Percentiles rank a stretch among this genome's conserved stretches.
phyloP scores from a whole-genome alignment of 2,797 vertebrate species.

The Gallinago solitaria region DNA sequence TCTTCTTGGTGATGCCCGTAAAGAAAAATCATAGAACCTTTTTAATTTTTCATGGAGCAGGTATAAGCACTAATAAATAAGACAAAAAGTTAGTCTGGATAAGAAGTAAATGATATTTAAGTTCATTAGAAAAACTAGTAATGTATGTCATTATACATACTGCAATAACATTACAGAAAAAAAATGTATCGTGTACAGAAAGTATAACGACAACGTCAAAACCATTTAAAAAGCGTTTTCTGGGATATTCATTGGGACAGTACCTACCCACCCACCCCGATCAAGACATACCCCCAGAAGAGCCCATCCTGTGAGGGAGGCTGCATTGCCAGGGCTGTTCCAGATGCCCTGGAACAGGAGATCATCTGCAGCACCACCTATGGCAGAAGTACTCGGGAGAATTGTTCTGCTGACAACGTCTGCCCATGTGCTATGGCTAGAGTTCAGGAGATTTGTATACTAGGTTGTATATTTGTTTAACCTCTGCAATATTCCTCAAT shows the following conservation, averaged over 20 bases:
- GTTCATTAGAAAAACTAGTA: background rate
- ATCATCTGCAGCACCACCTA: background rate
- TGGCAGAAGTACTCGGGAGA: background rate
- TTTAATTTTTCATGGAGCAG: background rate
- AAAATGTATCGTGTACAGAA: background rate
- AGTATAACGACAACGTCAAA: background rate
- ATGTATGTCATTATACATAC: background rate
- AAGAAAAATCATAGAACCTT: background rate
- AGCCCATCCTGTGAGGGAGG: background rate
- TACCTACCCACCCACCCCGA: background rate
- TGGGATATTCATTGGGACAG: background rate
- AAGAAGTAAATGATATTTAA: background rate
- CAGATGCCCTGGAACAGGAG: background rate
- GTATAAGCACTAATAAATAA: background rate
- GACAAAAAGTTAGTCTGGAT: background rate
- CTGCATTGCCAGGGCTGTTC: background rate
- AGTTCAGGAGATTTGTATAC: background rate
- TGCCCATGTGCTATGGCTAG: background rate
- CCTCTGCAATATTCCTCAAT: background rate
- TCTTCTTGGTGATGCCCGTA: background rate
- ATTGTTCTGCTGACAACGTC: background rate
- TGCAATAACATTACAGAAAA: background rate
- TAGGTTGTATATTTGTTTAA: background rate
- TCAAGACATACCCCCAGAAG: background rate
- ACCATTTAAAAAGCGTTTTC: background rate